Percentiles rank a stretch among this genome's conserved stretches.
These are phyloP conservation scores for Oostethus manadensis DNA, from an alignment of 2,113 vertebrate species.

Conservation along the genomic window DNA sequence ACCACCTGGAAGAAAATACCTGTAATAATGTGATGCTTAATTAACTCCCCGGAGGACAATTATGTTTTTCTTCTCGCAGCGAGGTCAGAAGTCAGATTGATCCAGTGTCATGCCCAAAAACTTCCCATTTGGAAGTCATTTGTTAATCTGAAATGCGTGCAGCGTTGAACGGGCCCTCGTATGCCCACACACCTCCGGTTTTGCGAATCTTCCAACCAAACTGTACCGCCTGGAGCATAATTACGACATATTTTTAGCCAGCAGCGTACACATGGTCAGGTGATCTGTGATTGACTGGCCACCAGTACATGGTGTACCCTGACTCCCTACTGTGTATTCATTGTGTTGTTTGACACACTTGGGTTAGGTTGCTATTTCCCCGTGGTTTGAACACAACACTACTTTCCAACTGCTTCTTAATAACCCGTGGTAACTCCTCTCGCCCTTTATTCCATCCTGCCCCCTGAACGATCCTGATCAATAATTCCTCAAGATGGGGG, in stretches of 20 bases:
- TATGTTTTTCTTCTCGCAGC: conserved; percentile 3
- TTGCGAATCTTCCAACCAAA: too few relatives aligned
- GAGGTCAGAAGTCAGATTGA: conserved; percentile 25
- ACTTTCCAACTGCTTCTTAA: conserved; percentile 5
- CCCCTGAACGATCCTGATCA: conserved; percentile 35
- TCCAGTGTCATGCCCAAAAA: conserved; percentile 10
- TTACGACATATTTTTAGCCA: too few relatives aligned
- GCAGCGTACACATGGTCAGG: too few relatives aligned
- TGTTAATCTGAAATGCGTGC: background rate
- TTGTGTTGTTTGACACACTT: too few relatives aligned
- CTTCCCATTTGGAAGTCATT: background rate
- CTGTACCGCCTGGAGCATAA: too few relatives aligned
- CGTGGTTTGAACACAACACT: conserved; percentile 11
- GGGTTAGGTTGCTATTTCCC: background rate
- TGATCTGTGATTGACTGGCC: too few relatives aligned
- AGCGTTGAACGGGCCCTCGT: too few relatives aligned
- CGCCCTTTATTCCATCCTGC: conserved; percentile 19
- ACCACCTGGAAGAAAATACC: conserved; percentile 34
- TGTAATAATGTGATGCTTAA: conserved; percentile 32
- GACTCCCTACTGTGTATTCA: too few relatives aligned
- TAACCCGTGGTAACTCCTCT: conserved; percentile 17
- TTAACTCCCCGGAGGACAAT: conserved; percentile 26
- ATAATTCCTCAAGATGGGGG: conserved; percentile 45
- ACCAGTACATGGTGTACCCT: too few relatives aligned
- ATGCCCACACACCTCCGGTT: too few relatives aligned